These are phyloP conservation scores for Furcula furcula DNA, from an alignment of 2,888 invertebrate species.

Conservation along the genomic window DNA sequence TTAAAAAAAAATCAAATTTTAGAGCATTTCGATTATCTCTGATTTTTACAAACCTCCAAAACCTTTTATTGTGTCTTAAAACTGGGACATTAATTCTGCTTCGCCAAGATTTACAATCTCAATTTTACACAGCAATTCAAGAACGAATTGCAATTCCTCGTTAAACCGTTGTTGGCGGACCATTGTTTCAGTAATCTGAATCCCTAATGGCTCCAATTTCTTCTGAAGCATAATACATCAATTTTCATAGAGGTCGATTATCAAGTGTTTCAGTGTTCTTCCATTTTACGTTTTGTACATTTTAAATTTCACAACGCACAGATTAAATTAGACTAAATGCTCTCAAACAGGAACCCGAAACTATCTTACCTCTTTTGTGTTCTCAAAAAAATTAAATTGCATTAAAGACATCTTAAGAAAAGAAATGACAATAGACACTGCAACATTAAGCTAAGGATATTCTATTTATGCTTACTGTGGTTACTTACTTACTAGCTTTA, in stretches of 20 bases:
- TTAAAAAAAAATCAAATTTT: too few relatives aligned
- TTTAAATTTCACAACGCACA: slow-evolving; percentile 23
- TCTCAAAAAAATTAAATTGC: slow-evolving; percentile 30
- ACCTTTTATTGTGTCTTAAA: background rate
- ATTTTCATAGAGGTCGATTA: slow-evolving; percentile 30
- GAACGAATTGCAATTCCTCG: background rate
- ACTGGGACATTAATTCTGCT: slow-evolving; percentile 8
- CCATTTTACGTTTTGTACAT: slow-evolving; percentile 19
- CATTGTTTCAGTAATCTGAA: slow-evolving; percentile 26
- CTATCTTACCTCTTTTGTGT: slow-evolving; percentile 30
- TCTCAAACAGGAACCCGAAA: slow-evolving; percentile 29
- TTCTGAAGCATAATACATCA: slow-evolving; percentile 26
- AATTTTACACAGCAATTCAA: background rate
- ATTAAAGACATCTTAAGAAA: too few relatives aligned
- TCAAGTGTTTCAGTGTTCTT: slow-evolving; percentile 10
- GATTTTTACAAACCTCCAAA: background rate
- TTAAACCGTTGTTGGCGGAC: slow-evolving; percentile 3
- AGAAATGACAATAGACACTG: too few relatives aligned
- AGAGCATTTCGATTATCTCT: too few relatives aligned
- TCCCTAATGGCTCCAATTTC: slow-evolving; percentile 22
- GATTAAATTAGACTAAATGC: slow-evolving; percentile 37
- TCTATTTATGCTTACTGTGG: too few relatives aligned
- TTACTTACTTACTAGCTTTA: too few relatives aligned
- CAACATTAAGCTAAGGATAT: too few relatives aligned
- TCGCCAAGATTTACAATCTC: background rate